Conservation (phyloP, 1,140 invertebrate genomes). For the Myzus persicae region DNA sequence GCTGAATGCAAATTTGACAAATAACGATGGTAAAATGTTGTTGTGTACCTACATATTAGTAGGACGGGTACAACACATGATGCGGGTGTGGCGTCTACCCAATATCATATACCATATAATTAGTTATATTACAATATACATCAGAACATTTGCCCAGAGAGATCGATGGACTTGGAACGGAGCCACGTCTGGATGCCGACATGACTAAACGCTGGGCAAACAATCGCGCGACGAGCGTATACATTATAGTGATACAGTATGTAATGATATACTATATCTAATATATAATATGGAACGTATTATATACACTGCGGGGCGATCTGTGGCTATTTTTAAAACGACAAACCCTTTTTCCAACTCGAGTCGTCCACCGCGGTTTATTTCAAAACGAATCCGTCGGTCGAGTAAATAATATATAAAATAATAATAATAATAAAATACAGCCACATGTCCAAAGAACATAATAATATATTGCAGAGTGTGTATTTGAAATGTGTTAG, state of each 20-base stretch:
- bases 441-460: background rate
- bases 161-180: conserved; percentile 32
- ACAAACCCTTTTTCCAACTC: background rate
- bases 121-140: background rate
- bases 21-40: background rate
- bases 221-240: background rate
- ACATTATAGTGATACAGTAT: background rate
- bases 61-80: background rate
- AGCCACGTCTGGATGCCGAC: background rate
- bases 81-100: background rate
- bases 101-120: background rate
- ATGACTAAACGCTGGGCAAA: conserved; percentile 3
- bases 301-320: background rate
- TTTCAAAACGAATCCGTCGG: background rate
- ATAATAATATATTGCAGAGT: background rate
- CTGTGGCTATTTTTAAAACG: background rate
- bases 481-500: no score
- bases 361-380: background rate
- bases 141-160: background rate
- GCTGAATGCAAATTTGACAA: background rate
- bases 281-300: background rate
- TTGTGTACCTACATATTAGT: background rate
- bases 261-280: background rate
- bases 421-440: background rate
- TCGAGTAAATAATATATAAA: background rate